These are phyloP conservation scores for Prunella strophiata DNA, from an alignment of 2,797 vertebrate species.

Conservation along the genomic window DNA sequence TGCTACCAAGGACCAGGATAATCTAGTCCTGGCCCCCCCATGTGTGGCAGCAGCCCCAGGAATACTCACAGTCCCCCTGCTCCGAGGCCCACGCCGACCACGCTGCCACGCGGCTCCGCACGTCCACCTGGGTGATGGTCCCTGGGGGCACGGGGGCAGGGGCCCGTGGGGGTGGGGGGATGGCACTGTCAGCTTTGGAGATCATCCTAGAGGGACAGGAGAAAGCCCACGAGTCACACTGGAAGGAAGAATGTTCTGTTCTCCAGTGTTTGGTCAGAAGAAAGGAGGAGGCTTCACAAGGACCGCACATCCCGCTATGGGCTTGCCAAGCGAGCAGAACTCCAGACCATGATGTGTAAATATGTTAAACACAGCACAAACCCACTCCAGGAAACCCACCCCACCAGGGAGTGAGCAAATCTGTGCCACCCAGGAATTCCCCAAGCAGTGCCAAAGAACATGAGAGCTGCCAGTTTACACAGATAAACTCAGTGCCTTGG, in stretches of 20 bases:
- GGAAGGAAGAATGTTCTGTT: rapidly evolving
- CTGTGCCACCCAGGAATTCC: neutral
- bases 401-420: neutral
- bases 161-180: constrained; percentile 87
- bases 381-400: rapidly evolving
- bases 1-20: neutral
- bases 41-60: neutral
- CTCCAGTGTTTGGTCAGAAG: too few species aligned
- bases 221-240: neutral
- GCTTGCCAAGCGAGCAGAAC: neutral
- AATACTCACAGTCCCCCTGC: constrained; percentile 87
- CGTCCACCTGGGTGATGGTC: constrained; percentile 81
- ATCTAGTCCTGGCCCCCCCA: rapidly evolving
- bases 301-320: rapidly evolving
- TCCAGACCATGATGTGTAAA: neutral
- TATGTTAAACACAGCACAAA: neutral
- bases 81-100: constrained; percentile 90
- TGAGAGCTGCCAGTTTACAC: neutral
- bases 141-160: constrained; percentile 87
- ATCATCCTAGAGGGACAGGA: constrained; percentile 82
- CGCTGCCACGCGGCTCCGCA: constrained; percentile 85
- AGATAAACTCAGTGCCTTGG: neutral
- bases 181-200: constrained; percentile 84
- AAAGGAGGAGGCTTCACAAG: neutral
- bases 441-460: neutral